Percentiles rank a stretch among this genome's conserved stretches.
Conservation (phyloP, 1,140 invertebrate species). For the Ips typographus region DNA sequence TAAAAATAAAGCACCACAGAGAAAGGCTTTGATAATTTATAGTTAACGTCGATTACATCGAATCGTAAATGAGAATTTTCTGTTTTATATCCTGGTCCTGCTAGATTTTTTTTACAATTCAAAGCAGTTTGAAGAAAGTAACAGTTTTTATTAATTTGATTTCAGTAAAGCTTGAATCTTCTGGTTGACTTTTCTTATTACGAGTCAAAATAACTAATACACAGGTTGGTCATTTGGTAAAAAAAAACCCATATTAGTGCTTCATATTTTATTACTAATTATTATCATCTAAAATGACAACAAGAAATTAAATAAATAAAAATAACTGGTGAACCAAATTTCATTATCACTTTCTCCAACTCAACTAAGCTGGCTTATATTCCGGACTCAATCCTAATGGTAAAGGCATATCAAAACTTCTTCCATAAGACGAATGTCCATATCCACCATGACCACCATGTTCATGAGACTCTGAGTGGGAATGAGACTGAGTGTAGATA, state of each 20-base stretch:
- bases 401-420: conserved; percentile 51
- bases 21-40: too few species aligned
- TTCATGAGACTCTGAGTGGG: conserved; percentile 67
- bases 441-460: conserved; percentile 57
- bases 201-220: too few species aligned
- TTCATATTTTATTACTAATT: not conserved
- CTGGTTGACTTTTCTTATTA: too few species aligned
- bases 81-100: too few species aligned
- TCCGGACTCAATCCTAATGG: conserved; percentile 46
- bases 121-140: too few species aligned
- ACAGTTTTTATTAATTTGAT: too few species aligned
- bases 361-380: conserved; percentile 41
- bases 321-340: conserved; percentile 19
- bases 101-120: too few species aligned
- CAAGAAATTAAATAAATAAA: conserved; percentile 26
- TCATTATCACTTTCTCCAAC: conserved; percentile 20
- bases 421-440: conserved; percentile 60
- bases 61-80: too few species aligned
- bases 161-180: too few species aligned
- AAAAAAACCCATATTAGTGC: conserved; percentile 10
- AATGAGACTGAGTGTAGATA: conserved; percentile 70
- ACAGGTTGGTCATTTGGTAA: too few species aligned
- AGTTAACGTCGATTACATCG: too few species aligned
- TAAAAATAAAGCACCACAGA: too few species aligned
- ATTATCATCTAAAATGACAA: not conserved